A percentile compares a stretch with the other conserved stretches of the same genome.
Evolutionary conservation across 2,113 vertebrate genomes (phyloP).

Genomic region (Camarhynchus parvulus): DNA sequence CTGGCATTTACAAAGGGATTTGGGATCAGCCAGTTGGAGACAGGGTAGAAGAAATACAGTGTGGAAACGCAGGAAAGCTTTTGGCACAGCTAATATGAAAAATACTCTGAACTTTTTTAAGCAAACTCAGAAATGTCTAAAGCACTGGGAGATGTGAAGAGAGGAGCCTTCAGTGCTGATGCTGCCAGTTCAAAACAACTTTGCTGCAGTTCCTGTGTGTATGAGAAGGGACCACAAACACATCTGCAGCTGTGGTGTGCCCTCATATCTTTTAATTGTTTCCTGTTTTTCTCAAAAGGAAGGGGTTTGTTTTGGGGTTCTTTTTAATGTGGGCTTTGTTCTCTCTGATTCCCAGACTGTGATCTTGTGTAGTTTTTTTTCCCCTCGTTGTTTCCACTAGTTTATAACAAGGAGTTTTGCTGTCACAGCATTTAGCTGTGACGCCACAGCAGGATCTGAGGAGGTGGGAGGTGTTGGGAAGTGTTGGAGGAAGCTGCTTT

Average conservation of each 20-base stretch:
- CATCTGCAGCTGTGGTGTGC: background rate
- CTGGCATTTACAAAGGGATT: background rate
- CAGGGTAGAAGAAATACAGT: background rate
- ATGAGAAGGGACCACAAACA: background rate
- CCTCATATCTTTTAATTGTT: slow-evolving; percentile 1
- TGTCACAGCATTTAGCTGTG: slow-evolving; percentile 42
- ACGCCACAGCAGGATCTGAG: background rate
- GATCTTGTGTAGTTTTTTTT: background rate
- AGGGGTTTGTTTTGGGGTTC: background rate
- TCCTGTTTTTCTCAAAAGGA: slow-evolving; percentile 44
- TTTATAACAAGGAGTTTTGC: background rate
- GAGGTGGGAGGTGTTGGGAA: background rate
- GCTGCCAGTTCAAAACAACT: background rate
- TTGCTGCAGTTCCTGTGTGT: slow-evolving; percentile 3
- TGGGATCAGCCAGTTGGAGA: background rate
- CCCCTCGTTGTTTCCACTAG: background rate
- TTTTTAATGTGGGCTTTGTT: background rate
- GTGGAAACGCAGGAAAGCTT: background rate
- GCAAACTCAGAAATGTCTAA: background rate
- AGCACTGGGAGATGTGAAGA: background rate
- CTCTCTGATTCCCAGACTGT: background rate
- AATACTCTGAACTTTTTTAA: background rate
- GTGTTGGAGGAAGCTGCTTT: background rate
- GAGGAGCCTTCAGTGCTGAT: background rate
- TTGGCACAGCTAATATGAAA: background rate